A percentile compares a stretch with the other conserved stretches of the same genome.
Evolutionary conservation across 2,113 vertebrate species (phyloP).

Genomic region (Ancistrus triradiatus): DNA sequence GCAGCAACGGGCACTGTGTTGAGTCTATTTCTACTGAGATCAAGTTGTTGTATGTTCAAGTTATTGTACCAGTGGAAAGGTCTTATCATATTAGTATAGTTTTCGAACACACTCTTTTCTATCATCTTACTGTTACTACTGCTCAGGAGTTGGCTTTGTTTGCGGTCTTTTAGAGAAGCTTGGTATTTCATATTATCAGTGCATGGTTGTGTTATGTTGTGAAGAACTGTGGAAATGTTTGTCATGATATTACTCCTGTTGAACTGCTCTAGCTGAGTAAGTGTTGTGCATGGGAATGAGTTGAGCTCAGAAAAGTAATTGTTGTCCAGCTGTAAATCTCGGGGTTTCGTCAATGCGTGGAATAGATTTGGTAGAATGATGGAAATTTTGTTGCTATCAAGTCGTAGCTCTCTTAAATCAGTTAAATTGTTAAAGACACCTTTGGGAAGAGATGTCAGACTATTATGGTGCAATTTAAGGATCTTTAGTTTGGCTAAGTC

Average conservation of each 20-base stretch:
- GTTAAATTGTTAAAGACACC: conserved; percentile 49
- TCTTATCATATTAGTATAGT: conserved; percentile 34
- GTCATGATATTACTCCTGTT: conserved; percentile 46
- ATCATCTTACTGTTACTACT: conserved; percentile 45
- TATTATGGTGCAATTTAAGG: conserved; percentile 59
- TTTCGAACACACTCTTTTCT: too few relatives aligned
- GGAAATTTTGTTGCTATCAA: conserved; percentile 57
- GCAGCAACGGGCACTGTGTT: conserved; percentile 20
- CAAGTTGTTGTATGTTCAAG: conserved; percentile 31
- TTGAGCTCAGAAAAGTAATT: conserved; percentile 50
- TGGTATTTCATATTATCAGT: not conserved
- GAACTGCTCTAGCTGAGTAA: conserved; percentile 38
- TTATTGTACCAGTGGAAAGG: conserved; percentile 3
- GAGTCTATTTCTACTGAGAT: conserved; percentile 50
- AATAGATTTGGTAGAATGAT: conserved; percentile 40
- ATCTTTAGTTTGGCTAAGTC: conserved; percentile 39
- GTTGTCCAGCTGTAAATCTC: conserved; percentile 45
- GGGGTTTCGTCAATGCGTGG: conserved; percentile 32
- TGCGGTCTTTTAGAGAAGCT: conserved; percentile 16
- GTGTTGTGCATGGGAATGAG: conserved; percentile 32
- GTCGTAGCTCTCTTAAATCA: conserved; percentile 47
- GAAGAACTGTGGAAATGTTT: conserved; percentile 23
- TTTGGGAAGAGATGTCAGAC: conserved; percentile 44
- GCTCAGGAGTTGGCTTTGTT: conserved; percentile 46
- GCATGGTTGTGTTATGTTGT: conserved; percentile 25